phyloP scores from a whole-genome alignment of 92 coral and sea anemone species.

The Zoanthus gigantus region DNA sequence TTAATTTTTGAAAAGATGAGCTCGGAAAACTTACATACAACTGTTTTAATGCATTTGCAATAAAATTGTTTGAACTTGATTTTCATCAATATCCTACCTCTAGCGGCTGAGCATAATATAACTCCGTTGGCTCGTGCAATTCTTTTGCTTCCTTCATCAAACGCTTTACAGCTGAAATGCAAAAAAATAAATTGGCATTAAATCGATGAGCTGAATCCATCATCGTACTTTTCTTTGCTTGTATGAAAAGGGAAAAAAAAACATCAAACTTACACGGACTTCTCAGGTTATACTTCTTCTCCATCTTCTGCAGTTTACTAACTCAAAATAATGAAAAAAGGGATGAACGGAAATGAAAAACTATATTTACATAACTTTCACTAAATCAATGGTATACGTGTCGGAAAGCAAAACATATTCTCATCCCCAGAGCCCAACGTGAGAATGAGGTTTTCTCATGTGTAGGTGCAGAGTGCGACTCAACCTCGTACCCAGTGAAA shows the following conservation, averaged over 20 bases:
- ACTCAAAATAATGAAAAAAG: slow-evolving; percentile 9
- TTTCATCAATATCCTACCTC: slow-evolving; percentile 68
- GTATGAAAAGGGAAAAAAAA: not conserved
- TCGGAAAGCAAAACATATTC: not conserved
- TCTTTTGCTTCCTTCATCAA: slow-evolving; percentile 98
- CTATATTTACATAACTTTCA: not conserved
- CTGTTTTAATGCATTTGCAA: not conserved
- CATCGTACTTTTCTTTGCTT: not conserved
- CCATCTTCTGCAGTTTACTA: slow-evolving; percentile 63
- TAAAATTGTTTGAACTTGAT: not conserved
- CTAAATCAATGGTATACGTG: not conserved
- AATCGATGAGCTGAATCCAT: not conserved
- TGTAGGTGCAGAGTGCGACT: too few species aligned
- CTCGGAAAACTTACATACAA: not conserved
- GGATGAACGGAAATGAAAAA: not conserved
- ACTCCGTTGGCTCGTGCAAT: slow-evolving; percentile 83
- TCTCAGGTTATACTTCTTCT: slow-evolving; percentile 83
- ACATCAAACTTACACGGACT: slow-evolving; percentile 81
- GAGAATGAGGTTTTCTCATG: too few species aligned
- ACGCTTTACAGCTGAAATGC: slow-evolving; percentile 88
- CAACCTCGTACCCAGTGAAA: too few species aligned
- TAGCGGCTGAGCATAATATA: slow-evolving; percentile 94
- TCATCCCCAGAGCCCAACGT: too few species aligned
- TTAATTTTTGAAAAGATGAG: too few species aligned
- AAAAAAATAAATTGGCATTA: not conserved